Percentiles rank a stretch among this genome's conserved stretches.
Evolutionary conservation across 2,888 invertebrate genomes (phyloP).

Genomic region (Drymonia ruficornis): DNA sequence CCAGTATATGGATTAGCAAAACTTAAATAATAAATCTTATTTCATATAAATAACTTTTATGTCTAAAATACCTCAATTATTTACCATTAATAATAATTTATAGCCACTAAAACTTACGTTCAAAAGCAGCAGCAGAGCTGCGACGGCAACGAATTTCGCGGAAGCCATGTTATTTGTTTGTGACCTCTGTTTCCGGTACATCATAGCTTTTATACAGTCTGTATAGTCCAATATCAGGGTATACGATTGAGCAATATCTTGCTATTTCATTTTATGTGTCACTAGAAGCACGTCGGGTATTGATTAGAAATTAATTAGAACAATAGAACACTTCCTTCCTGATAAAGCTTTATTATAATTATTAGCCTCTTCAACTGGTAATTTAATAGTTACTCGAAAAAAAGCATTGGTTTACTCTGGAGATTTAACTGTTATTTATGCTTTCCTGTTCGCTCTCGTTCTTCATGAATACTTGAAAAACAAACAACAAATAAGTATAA

Average conservation of each 20-base stretch:
- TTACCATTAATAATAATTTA: too few species aligned
- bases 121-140: constrained; percentile 44
- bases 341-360: background rate
- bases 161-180: constrained; percentile 45
- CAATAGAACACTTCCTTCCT: background rate
- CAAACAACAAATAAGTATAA: too few species aligned
- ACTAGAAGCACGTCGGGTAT: constrained; percentile 41
- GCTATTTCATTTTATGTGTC: constrained; percentile 41
- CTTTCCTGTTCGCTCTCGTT: too few species aligned
- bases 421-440: too few species aligned
- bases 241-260: constrained; percentile 33
- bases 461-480: too few species aligned
- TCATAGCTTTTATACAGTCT: constrained; percentile 27
- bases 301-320: constrained; percentile 20
- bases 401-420: too few species aligned
- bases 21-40: too few species aligned
- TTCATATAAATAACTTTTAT: too few species aligned
- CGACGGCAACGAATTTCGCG: constrained; percentile 46
- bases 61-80: too few species aligned
- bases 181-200: background rate
- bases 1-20: too few species aligned
- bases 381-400: too few species aligned
- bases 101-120: constrained; percentile 43
- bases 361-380: background rate
- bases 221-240: constrained; percentile 13